Base-by-base conservation (phyloP, 2,888 invertebrate genomes). In the Hydriomena furcata region DNA sequence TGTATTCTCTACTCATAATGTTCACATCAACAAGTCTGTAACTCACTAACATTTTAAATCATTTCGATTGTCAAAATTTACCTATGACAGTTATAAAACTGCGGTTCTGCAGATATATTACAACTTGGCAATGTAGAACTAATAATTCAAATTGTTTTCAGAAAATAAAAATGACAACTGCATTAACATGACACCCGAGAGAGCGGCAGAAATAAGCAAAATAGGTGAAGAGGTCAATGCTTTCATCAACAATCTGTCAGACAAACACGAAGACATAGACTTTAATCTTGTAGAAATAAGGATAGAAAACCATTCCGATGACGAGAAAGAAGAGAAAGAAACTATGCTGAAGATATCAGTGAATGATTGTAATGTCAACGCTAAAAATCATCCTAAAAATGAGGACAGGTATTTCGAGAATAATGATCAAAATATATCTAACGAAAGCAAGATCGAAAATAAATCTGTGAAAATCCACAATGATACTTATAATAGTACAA, bases 191-290 rank as follows among this genome's bases (percentile, higher is more conserved):
- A 46, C 46, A 1, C 32, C 32, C 1, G 38, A 32, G 8, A 17
- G 24, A 31, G 24, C 5, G 0, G 11, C 37, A 11, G 37, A 38
- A 25, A 31, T 46, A 6, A 24, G 32, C 1, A 20, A 46, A 20
- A 46, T 46, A n/a, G 25, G 11, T 7, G 38, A 36, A 17, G 37
- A 46, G 6, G 10, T 46, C 3, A 46, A 31, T 20, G 20, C 2
- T 1, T 46, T 46, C 7, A 38, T 46, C 5, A 7, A 46, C 13
- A 10, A 25, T 3, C n/a, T 46, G n/a, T 1, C 46, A 1, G 25
- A 46, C 7, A 32, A 38, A 21, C 11, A 46, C 7, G 25, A 32
- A 32, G 46, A 46, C 12, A 38, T 38, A 13, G 46, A 46, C 38
- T 38, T 46, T 12, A 27, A 38, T 8, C 8, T 32, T 1, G 12